A percentile compares a stretch with the other conserved stretches of the same genome.
These are phyloP conservation scores for Callyntrura guangdongensis DNA, from an alignment of 2,888 invertebrate genomes.

Conservation along the genomic window DNA sequence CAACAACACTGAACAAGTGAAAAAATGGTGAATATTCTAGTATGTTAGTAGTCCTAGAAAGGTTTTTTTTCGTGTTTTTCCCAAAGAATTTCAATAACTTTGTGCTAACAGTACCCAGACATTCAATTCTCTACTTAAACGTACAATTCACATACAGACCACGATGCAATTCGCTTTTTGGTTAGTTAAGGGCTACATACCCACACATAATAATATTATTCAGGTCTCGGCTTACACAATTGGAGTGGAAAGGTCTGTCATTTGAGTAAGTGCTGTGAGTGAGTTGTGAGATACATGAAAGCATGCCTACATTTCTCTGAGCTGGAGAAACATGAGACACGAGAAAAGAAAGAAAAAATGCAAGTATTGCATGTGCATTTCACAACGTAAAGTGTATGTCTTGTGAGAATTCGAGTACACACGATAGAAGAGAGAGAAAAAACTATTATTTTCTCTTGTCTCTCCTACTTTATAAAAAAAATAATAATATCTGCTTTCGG, in stretches of 20 bases:
- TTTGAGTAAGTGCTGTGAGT: conserved; percentile 42
- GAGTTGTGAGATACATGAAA: conserved; percentile 29
- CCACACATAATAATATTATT: conserved; percentile 17
- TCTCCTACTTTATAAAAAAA: neutral
- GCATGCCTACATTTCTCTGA: conserved; percentile 5
- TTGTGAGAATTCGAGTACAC: conserved; percentile 17
- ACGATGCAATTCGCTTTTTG: conserved; percentile 28
- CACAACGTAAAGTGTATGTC: conserved; percentile 9
- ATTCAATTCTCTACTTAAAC: conserved; percentile 41
- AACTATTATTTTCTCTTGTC: conserved; percentile 24
- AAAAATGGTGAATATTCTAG: conserved; percentile 6
- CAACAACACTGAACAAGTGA: neutral
- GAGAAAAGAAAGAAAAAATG: conserved; percentile 28
- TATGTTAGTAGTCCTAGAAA: conserved; percentile 15
- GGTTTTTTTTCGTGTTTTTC: conserved; percentile 24
- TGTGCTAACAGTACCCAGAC: conserved; percentile 12
- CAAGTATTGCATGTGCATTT: conserved; percentile 60
- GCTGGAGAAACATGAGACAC: neutral
- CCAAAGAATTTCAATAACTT: conserved; percentile 66
- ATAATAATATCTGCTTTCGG: conserved; percentile 11
- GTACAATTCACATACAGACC: conserved; percentile 33
- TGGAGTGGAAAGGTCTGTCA: conserved; percentile 50
- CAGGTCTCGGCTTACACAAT: conserved; percentile 45
- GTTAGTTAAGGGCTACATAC: conserved; percentile 13
- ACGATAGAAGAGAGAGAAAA: conserved; percentile 8